These are phyloP conservation scores for Ophonus ardosiacus DNA, from an alignment of 2,888 invertebrate genomes.

Conservation along the genomic window DNA sequence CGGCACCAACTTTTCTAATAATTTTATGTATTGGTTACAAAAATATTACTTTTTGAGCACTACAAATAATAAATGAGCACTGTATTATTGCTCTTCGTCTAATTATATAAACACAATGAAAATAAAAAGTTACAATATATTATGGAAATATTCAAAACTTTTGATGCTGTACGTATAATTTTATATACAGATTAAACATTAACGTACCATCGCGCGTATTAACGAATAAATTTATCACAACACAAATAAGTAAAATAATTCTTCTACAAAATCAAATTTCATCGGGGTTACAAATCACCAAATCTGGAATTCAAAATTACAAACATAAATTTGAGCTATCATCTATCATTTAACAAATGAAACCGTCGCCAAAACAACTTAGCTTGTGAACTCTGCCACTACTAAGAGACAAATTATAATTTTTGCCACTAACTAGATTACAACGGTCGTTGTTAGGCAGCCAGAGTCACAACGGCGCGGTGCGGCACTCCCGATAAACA, in stretches of 20 bases:
- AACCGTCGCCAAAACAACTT: conserved; percentile 35
- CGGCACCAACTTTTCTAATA: too few species aligned
- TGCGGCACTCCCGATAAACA: conserved; percentile 39
- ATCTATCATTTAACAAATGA: conserved; percentile 38
- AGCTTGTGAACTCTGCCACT: conserved; percentile 25
- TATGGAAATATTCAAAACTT: not conserved
- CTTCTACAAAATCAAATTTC: not conserved
- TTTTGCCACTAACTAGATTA: conserved; percentile 55
- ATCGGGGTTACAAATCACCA: not conserved
- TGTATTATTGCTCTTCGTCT: too few species aligned
- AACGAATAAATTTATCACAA: not conserved
- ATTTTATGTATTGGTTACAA: too few species aligned
- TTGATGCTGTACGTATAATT: not conserved
- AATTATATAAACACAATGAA: too few species aligned
- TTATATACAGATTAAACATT: not conserved
- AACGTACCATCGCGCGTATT: conserved; percentile 1
- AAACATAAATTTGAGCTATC: conserved; percentile 33
- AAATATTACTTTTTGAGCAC: too few species aligned
- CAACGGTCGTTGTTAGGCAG: conserved; percentile 38
- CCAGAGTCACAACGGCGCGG: conserved; percentile 7
- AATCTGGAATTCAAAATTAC: conserved; percentile 16
- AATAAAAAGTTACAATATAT: too few species aligned
- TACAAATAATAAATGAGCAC: too few species aligned
- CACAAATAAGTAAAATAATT: conserved; percentile 16
- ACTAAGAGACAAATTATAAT: conserved; percentile 56